These are phyloP conservation scores for Neotoxoptera formosana DNA, from an alignment of 1,140 invertebrate genomes.

Conservation along the genomic window DNA sequence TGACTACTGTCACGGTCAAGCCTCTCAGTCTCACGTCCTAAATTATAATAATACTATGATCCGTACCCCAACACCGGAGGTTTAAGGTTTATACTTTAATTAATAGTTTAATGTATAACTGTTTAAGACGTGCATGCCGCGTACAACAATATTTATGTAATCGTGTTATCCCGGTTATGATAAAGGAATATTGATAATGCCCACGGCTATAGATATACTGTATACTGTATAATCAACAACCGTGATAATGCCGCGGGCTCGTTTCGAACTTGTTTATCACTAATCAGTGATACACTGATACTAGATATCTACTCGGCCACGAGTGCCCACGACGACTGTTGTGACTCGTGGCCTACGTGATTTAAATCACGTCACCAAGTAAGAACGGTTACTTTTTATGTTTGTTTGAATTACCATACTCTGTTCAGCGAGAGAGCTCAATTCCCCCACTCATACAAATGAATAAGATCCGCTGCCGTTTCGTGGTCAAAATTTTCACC, in stretches of 20 bases:
- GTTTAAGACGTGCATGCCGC: no score
- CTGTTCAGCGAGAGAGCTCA: no score
- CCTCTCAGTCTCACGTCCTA: neutral
- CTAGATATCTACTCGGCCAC: neutral
- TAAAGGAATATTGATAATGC: neutral
- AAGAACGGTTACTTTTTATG: no score
- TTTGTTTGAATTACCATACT: no score
- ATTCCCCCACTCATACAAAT: no score
- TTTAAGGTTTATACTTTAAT: neutral
- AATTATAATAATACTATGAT: neutral
- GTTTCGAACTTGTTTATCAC: neutral
- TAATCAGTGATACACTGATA: neutral
- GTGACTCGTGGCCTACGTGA: neutral
- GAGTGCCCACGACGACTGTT: no score
- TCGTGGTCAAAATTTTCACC: no score
- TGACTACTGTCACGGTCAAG: neutral
- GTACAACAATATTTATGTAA: neutral
- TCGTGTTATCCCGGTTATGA: neutral
- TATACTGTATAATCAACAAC: no score
- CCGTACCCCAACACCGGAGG: neutral
- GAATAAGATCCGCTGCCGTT: no score
- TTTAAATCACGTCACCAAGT: neutral
- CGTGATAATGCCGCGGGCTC: neutral
- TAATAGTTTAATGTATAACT: no score
- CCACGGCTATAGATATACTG: no score